phyloP scores from a whole-genome alignment of 2,113 vertebrate species.

The Heliornis fulica region DNA sequence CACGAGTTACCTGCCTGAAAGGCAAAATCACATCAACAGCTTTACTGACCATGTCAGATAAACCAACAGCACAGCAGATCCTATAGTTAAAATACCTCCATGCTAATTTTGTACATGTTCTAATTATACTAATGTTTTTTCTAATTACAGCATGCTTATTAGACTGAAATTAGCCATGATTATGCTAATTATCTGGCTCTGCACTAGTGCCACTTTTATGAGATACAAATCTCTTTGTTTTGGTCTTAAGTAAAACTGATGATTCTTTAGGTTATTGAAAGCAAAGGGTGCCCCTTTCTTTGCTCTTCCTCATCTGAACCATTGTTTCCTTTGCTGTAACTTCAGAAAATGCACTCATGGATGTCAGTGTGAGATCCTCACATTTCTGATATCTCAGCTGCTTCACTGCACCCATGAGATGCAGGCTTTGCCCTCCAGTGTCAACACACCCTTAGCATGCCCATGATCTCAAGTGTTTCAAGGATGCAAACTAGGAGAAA shows the following conservation, averaged over 20 bases:
- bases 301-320: neutral
- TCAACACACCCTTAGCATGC: neutral
- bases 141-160: slow-evolving; percentile 20
- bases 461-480: neutral
- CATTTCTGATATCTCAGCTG: neutral
- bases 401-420: neutral
- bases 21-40: neutral
- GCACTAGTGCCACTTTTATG: neutral
- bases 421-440: neutral
- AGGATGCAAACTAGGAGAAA: neutral
- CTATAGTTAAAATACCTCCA: neutral
- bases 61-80: neutral
- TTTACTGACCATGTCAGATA: neutral
- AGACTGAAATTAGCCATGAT: neutral
- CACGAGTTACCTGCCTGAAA: neutral
- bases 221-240: neutral
- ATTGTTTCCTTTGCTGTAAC: neutral
- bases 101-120: neutral
- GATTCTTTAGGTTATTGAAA: neutral
- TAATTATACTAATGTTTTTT: neutral
- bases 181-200: neutral
- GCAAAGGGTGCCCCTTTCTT: neutral
- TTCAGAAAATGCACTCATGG: neutral
- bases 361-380: neutral
- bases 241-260: neutral